Evolutionary conservation across 2,113 vertebrate genomes (phyloP), one percentile per base, ranked within the genome.

Genomic region (Syrmaticus mikado): DNA sequence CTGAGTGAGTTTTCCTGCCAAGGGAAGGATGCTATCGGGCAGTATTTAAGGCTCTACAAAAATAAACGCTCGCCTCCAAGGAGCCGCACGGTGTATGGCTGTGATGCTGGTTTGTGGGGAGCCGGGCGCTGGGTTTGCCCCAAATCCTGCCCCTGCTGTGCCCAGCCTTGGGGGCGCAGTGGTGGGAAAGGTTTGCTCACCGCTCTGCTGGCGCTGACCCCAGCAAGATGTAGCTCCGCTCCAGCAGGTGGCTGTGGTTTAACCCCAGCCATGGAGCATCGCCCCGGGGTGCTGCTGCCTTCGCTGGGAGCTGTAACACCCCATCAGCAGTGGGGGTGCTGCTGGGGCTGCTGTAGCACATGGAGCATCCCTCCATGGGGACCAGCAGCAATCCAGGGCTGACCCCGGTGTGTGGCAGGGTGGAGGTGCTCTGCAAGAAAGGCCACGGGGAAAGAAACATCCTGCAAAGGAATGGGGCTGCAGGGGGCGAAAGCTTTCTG

Each of bases 31-130:
- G 50, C 92, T 85, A 50, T 91, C 68, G 66, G 82, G 67, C 38
- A 62, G 58, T 81, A 80, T 88, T 97, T 97, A 98, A 98, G 97
- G 97, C 97, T 95, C 55, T 96, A 95, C 82, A 92, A 95, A 97
- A 96, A 87, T 95, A 92, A 95, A 96, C 43, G 3, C 91, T 89
- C 73, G 93, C 94, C 60, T 95, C 71, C 66, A 4, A 66, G 85
- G 92, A 91, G 87, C 86, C n/a, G 6, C 62, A 80, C 4, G 64
- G 89, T 45, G 40, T 85, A 92, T 90, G 86, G 92, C 90, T 83
- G 92, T 73, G 93, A 74, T 45, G 50, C 77, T 8, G 9, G 61
- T 87, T 79, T 43, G 85, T 14, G 64, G 38, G 90, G 74, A 25
- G 16, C 15, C 1, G 17, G 1, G 65, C 7, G 11, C 57, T 3